Percentiles rank a stretch among this genome's conserved stretches.
These are phyloP conservation scores for Morpho achilles DNA, from an alignment of 2,888 invertebrate species.

Conservation along the genomic window DNA sequence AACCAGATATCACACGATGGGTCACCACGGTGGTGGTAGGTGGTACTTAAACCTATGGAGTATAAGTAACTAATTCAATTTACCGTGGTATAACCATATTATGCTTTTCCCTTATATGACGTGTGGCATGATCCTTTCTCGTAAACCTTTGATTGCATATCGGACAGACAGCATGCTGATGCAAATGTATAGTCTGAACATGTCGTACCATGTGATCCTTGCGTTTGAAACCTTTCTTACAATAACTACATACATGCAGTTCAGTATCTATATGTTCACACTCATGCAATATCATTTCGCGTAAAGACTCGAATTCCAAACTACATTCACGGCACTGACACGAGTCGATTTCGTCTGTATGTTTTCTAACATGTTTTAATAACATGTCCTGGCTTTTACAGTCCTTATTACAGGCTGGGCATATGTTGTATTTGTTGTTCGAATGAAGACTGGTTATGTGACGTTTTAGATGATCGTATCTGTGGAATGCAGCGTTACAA, in stretches of 20 bases:
- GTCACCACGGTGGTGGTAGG: too few species aligned
- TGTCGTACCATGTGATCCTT: constrained; percentile 56
- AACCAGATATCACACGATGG: too few species aligned
- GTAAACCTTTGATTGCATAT: constrained; percentile 48
- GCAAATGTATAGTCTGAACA: constrained; percentile 47
- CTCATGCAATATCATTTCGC: constrained; percentile 41
- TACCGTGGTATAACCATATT: constrained; percentile 43
- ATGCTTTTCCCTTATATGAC: constrained; percentile 55
- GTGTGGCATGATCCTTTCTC: constrained; percentile 47
- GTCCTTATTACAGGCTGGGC: constrained; percentile 45
- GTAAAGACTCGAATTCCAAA: constrained; percentile 33
- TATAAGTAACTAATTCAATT: neutral
- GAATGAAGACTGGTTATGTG: constrained; percentile 46
- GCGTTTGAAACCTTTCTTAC: constrained; percentile 45
- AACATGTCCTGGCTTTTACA: constrained; percentile 41
- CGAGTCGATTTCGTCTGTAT: constrained; percentile 29
- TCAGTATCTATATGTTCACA: constrained; percentile 33
- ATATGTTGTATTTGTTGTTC: constrained; percentile 32
- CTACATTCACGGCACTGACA: constrained; percentile 44
- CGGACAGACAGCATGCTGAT: constrained; percentile 41
- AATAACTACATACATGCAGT: constrained; percentile 43
- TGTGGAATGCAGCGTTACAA: constrained; percentile 41
- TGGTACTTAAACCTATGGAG: too few species aligned
- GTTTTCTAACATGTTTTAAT: constrained; percentile 41
- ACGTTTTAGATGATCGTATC: constrained; percentile 50